Conservation (phyloP, 2,888 invertebrate genomes). For the Malacosoma neustria region DNA sequence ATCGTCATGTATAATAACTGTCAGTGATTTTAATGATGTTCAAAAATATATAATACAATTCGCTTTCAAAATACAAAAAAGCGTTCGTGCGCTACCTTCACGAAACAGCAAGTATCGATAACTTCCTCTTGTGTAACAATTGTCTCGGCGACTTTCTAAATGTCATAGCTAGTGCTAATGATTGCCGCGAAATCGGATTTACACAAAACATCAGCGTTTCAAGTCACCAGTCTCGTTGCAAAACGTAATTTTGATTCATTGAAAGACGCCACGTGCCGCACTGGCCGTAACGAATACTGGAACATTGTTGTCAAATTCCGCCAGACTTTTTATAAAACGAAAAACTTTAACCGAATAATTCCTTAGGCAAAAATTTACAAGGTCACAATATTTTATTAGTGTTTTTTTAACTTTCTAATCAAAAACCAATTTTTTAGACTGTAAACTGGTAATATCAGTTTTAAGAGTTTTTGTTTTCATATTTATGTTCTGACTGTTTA, state of each 20-base stretch:
- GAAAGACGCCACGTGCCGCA: conserved; percentile 16
- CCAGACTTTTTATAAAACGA: conserved; percentile 8
- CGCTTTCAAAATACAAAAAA: conserved; percentile 7
- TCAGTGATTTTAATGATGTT: no score
- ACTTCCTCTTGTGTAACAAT: conserved; percentile 41
- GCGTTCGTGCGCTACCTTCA: conserved; percentile 17
- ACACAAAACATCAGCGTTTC: conserved; percentile 29
- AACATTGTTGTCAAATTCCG: conserved; percentile 24
- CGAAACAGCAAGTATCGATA: conserved; percentile 35
- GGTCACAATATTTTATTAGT: conserved; percentile 3
- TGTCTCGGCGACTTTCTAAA: conserved; percentile 54
- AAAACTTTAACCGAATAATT: conserved; percentile 18
- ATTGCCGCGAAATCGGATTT: conserved; percentile 50
- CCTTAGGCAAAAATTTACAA: conserved; percentile 12
- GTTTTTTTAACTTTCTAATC: neutral
- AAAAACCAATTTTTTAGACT: no score
- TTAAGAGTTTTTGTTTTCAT: no score
- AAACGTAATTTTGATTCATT: conserved; percentile 26
- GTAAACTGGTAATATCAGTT: no score
- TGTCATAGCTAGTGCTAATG: conserved; percentile 34
- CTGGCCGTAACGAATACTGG: conserved; percentile 37
- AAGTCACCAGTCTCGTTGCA: neutral
- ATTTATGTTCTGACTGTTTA: no score
- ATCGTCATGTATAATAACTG: no score
- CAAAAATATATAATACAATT: no score